These are phyloP conservation scores for Drosophila parthenogenetica DNA, from an alignment of 2,888 invertebrate genomes.

Conservation along the genomic window DNA sequence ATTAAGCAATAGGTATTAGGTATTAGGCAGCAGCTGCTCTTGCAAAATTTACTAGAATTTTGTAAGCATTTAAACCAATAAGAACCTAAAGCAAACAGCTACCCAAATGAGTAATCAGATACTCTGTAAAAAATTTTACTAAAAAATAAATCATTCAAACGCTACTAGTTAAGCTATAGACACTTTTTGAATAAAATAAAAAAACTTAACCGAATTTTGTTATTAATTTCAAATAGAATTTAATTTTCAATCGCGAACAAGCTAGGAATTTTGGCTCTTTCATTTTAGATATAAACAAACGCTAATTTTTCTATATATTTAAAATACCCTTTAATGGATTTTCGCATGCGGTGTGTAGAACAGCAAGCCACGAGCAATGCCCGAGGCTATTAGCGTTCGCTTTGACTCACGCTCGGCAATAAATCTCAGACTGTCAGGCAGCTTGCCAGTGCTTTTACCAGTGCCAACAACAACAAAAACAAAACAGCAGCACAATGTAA, in stretches of 20 bases:
- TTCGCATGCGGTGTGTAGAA: constrained; percentile 15
- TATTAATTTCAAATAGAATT: too few species aligned
- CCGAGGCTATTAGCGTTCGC: constrained; percentile 57
- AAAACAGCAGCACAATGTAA: constrained; percentile 35
- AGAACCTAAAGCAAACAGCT: constrained; percentile 9
- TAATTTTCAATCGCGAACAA: too few species aligned
- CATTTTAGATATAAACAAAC: neutral
- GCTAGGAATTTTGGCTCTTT: too few species aligned
- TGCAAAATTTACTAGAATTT: constrained; percentile 43
- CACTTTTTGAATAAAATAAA: neutral
- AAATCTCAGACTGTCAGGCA: constrained; percentile 71
- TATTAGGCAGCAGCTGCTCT: constrained; percentile 57
- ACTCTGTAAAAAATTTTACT: constrained; percentile 1
- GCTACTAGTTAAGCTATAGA: neutral
- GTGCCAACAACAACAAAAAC: constrained; percentile 13
- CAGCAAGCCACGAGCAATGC: constrained; percentile 33
- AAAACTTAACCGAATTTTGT: neutral
- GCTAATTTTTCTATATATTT: neutral
- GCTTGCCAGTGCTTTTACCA: constrained; percentile 33
- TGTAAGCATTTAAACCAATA: constrained; percentile 58
- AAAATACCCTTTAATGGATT: neutral
- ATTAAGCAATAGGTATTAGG: constrained; percentile 33
- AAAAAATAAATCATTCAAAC: too few species aligned
- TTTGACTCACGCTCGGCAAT: constrained; percentile 62
- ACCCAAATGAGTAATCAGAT: neutral